Percentiles rank a stretch among this genome's conserved stretches.
Conservation (phyloP, 2,113 vertebrate species). For the Sigmodon hispidus region DNA sequence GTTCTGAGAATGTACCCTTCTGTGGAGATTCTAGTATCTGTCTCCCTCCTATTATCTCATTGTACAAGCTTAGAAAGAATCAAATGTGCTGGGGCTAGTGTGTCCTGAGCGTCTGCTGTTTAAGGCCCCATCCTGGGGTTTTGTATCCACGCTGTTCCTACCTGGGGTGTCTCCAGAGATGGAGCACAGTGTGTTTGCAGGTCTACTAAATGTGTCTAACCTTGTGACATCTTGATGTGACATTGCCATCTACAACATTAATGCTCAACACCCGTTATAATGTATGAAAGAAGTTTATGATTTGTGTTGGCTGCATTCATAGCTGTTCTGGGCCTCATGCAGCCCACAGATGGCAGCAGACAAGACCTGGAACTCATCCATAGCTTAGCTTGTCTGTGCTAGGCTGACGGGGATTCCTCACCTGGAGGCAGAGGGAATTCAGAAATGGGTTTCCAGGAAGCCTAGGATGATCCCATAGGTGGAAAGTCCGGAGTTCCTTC, state of each 20-base stretch:
- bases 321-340: not conserved
- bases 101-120: fast-evolving
- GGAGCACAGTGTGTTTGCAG: not conserved
- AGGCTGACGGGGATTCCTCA: not conserved
- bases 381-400: not conserved
- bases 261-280: no score
- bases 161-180: fast-evolving
- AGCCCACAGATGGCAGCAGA: not conserved
- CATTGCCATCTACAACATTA: not conserved
- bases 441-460: not conserved
- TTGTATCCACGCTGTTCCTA: fast-evolving
- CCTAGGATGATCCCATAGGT: not conserved
- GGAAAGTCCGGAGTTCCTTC: not conserved
- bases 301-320: not conserved
- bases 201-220: not conserved
- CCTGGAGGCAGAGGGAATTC: not conserved
- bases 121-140: fast-evolving
- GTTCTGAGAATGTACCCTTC: fast-evolving
- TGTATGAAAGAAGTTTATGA: not conserved
- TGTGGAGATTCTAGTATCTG: fast-evolving
- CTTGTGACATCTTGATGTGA: not conserved
- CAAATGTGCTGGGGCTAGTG: fast-evolving
- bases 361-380: not conserved
- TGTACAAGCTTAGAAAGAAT: fast-evolving
- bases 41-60: fast-evolving